These are phyloP conservation scores for Rhyacichthys aspro DNA, from an alignment of 2,797 vertebrate species.

Conservation along the genomic window DNA sequence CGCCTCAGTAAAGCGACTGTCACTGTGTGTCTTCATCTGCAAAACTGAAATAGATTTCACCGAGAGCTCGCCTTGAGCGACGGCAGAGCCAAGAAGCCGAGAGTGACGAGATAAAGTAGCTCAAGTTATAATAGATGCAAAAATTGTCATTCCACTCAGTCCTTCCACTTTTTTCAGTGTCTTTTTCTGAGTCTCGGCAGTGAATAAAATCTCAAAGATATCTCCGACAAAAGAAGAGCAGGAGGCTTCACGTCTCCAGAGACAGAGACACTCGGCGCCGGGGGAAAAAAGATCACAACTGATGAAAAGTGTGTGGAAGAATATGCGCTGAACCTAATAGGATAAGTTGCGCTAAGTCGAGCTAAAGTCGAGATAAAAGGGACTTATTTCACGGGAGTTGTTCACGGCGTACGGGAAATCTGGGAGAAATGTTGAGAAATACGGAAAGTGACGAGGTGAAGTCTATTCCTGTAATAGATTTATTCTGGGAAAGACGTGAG, in stretches of 20 bases:
- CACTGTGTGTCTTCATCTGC: slow-evolving; percentile 32
- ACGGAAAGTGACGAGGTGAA: slow-evolving; percentile 18
- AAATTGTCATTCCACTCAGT: slow-evolving; percentile 29
- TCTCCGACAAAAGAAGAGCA: slow-evolving; percentile 38
- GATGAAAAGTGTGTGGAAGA: slow-evolving; percentile 38
- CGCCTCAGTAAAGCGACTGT: slow-evolving; percentile 10
- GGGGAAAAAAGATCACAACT: slow-evolving; percentile 43
- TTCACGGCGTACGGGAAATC: slow-evolving; percentile 22
- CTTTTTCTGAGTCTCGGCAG: not conserved
- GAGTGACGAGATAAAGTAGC: slow-evolving; percentile 15
- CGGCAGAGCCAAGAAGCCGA: slow-evolving; percentile 12
- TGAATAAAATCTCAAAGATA: slow-evolving; percentile 26
- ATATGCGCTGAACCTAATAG: slow-evolving; percentile 33
- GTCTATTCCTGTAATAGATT: slow-evolving; percentile 10
- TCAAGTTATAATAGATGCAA: slow-evolving; percentile 26
- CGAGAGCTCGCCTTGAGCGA: slow-evolving; percentile 44
- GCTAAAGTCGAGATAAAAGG: slow-evolving; percentile 43
- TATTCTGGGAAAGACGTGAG: slow-evolving; percentile 5
- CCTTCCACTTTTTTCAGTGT: not conserved
- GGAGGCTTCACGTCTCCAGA: slow-evolving; percentile 40
- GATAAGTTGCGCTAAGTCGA: slow-evolving; percentile 29
- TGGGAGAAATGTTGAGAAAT: slow-evolving; percentile 31
- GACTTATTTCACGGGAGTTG: slow-evolving; percentile 41
- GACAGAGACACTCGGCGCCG: slow-evolving; percentile 21
- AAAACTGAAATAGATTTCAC: slow-evolving; percentile 51